A percentile compares a stretch with the other conserved stretches of the same genome.
Conservation (phyloP, 92 coral and sea anemone species). For the Epizoanthus scotinus region DNA sequence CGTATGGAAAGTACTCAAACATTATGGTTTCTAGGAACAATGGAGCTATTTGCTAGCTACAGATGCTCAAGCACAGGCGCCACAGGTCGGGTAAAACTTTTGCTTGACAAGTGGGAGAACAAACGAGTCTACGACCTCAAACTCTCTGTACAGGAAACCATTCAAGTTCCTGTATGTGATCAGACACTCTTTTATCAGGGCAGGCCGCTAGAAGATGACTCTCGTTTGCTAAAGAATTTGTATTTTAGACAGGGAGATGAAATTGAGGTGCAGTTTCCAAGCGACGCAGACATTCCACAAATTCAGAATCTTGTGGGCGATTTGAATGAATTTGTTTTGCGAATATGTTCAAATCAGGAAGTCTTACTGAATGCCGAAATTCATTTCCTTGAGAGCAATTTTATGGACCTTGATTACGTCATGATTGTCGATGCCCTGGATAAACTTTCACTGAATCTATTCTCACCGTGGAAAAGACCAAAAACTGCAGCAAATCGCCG, state of each 20-base stretch:
- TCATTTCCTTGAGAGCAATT: background rate
- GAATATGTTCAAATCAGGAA: conserved; percentile 4
- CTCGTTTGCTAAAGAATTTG: conserved; percentile 49
- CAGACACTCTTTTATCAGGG: conserved; percentile 61
- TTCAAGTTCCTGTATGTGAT: conserved; percentile 67
- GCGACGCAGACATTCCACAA: conserved; percentile 22
- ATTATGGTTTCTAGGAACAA: too few species aligned
- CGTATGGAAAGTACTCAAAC: too few species aligned
- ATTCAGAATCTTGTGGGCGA: background rate
- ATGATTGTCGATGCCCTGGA: conserved; percentile 32
- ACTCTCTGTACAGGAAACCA: conserved; percentile 44
- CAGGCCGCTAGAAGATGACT: conserved; percentile 44
- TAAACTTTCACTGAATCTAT: conserved; percentile 4
- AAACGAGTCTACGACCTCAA: conserved; percentile 62
- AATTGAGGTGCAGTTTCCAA: conserved; percentile 45
- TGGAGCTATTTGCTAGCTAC: conserved; percentile 5
- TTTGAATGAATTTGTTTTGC: conserved; percentile 13
- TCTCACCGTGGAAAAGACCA: conserved; percentile 45
- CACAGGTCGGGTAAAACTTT: conserved; percentile 36
- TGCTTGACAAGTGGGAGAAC: conserved; percentile 48
- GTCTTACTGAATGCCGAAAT: background rate
- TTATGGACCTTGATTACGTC: background rate
- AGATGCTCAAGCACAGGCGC: conserved; percentile 11
- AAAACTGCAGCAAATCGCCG: conserved; percentile 43
- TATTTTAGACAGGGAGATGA: conserved; percentile 75